Evolutionary conservation across 2,113 vertebrate species (phyloP), one percentile per base, ranked within the genome.

Genomic region (Etheostoma cragini): DNA sequence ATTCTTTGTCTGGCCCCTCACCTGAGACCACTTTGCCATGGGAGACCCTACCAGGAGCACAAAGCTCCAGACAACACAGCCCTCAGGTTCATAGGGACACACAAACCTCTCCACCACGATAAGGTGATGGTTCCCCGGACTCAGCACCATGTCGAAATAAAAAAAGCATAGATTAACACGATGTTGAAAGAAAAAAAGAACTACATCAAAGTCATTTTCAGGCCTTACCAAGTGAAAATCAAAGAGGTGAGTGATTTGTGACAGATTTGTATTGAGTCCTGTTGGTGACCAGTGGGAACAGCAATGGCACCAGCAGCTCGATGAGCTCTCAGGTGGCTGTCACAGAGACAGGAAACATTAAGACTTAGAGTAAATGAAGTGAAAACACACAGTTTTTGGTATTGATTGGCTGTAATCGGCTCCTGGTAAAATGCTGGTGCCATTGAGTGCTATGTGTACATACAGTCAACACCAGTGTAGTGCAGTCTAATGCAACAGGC

Each of bases 271-370:
- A 62, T 24, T 56, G 71, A 72, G 64, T 64, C 70, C 74, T 74
- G 24, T 53, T 82, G 79, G 53, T 76, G 52, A 72, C n/a, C 11
- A 56, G 53, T 45, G 14, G 65, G 30, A 82, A 82, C 38, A 50
- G 50, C 77, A 58, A 6, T 61, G 65, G 26, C 57, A 68, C 4
- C 47, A 70, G 47, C 24, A 33, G 66, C 17, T 60, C 49, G 26
- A 15, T 56, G 58, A 49, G 54, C 46, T 33, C 57, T 46, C 8
- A 22, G n/a, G 42, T 61, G 24, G 4, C 17, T 69, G 2, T 24
- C 16, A 68, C 12, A 13, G 38, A 69, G 56, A 22, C 30, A 52
- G 24, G 4, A 42, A 19, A 38, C 35, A 38, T 38, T 8, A 38
- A 26, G n/a, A 64, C 33, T 19, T 12, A n/a, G 52, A 67, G 8